Base-by-base conservation (phyloP, 2,113 vertebrate species). In the Calyptommatus sinebrachiatus region DNA sequence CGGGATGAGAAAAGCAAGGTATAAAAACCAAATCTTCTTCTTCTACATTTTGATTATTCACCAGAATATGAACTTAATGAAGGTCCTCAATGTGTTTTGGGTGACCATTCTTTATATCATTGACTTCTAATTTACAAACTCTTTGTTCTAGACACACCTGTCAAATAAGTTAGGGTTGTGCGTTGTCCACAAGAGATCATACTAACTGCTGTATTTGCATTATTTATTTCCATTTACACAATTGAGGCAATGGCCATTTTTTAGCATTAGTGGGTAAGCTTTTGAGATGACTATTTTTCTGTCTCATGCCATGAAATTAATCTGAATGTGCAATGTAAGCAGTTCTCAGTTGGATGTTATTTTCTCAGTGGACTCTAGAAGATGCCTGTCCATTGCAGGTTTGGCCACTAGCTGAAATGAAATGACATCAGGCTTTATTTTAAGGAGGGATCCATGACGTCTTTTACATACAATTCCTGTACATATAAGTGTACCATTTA, bases 81-180 rank as follows among this genome's bases (percentile, higher is more conserved):
- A 31, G 6, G 9, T 31, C 91, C 94, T 94, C 91, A 92, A 89
- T 86, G 85, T 93, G 41, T 48, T 69, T 69, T 48, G 35, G 22
- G 61, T 84, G 53, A 29, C 91, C 91, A 89, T 83, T 91, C 91
- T 75, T 93, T 91, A 73, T 79, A 66, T 3, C 92, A 91, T 91
- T 88, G 76, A 93, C 84, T 84, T 81, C 81, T 84, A 68, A 81
- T 92, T 94, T 92, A 90, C 81, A 87, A 80, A 84, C 68, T 79
- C 80, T 79, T 82, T 86, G 88, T 82, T 87, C 82, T 78, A 83
- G 50, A 35, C 50, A n/a, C 53, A 48, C 6, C 31, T 14, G 60
- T 74, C 35, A 2, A 77, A 91, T 91, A 73, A 84, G 71, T 83
- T 89, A 87, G 57, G 85, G 83, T 89, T 81, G 85, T 92, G 77